Base-by-base conservation (phyloP, 53 echinoderm and acorn worm species). In the Holothuria leucospilota region DNA sequence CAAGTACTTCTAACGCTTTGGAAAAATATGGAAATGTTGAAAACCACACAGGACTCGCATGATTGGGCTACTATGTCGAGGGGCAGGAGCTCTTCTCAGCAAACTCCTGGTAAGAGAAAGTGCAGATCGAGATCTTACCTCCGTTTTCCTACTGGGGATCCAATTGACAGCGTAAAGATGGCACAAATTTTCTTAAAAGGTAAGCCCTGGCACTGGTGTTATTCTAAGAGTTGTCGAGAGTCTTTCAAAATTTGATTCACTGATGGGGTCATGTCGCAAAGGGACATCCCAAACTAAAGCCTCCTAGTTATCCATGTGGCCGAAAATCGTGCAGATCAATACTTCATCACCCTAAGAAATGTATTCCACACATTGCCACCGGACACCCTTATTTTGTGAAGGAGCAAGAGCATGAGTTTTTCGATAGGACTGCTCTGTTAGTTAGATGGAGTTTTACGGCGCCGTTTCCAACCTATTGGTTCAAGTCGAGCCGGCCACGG, bases 161-260 rank as follows among this genome's bases (percentile, higher is more conserved):
- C 49, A 6, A 49, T 49, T 0, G 49, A 49, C 49, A 49, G 49
- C 6, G 49, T 13, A 49, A 49, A 49, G 49, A 49, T 49, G 49
- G 49, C 49, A 49, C 49, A 49, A 49, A 49, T 49, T 49, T 49
- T 49, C 49, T 49, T 49, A 49, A 6, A 49, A 49, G 49, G 6
- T 49, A 39, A 71, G 30, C 71, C 71, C 21, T 71, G 71, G 71
- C 71, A 71, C 30, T 27, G 39, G 9, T 71, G 71, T 71, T 6
- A 29, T 20, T 29, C 30, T 21, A 71, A 39, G 30, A 34, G 71
- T 14, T 71, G 71, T 71, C 8, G 20, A 71, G 71, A 71, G 29
- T 27, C 30, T 71, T 39, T 71, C 30, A 21, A 20, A 29, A 21
- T 71, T 34, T 71, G 49, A 49, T 0, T 2, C 49, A 49, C 49